phyloP scores from a whole-genome alignment of 2,797 vertebrate genomes.

The Dendrocincla tyrannina region DNA sequence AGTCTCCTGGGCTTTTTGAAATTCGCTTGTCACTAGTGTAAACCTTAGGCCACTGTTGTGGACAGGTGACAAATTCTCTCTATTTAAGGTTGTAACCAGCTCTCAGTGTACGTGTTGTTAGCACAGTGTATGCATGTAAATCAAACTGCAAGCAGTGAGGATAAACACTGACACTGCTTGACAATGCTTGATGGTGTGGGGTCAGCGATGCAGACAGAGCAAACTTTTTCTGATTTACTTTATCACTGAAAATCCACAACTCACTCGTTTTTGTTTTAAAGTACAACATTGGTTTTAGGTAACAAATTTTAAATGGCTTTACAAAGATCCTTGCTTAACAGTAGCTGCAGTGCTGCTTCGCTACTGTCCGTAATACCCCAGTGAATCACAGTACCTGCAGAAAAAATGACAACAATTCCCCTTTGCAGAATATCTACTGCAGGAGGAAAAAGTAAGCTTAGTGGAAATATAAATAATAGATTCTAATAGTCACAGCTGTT shows the following conservation, averaged over 20 bases:
- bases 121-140: background rate
- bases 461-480: constrained; percentile 48
- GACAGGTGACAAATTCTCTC: constrained; percentile 29
- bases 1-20: background rate
- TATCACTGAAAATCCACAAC: background rate
- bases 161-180: background rate
- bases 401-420: constrained; percentile 19
- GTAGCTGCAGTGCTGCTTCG: background rate
- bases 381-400: background rate
- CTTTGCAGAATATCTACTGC: background rate
- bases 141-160: background rate
- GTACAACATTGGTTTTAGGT: background rate
- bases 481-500: constrained; percentile 7
- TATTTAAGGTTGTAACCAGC: background rate
- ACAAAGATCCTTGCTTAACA: background rate
- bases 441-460: background rate
- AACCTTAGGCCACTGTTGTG: background rate
- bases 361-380: background rate
- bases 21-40: background rate
- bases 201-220: background rate
- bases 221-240: background rate
- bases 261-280: background rate
- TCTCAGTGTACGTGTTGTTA: background rate
- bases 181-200: background rate
- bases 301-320: background rate